Conservation (phyloP, 2,797 vertebrate genomes). For the Acomys russatus region DNA sequence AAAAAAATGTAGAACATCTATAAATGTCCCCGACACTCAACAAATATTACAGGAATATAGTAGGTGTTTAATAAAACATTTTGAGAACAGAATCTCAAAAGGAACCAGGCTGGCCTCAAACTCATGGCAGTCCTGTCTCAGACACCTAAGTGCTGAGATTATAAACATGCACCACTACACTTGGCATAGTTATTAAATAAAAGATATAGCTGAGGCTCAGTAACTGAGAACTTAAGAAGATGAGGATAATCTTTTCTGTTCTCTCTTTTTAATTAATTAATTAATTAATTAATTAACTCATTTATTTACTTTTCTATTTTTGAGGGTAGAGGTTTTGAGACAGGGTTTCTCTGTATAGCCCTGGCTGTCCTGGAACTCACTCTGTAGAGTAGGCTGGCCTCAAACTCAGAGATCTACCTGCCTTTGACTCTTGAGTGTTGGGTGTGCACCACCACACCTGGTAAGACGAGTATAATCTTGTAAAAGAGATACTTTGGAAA, state of each 20-base stretch:
- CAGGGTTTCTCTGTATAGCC: neutral
- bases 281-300: too few species aligned
- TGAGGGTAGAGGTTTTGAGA: neutral
- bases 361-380: neutral
- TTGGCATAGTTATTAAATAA: slow-evolving; percentile 53
- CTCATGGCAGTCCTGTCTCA: neutral
- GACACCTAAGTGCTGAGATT: neutral
- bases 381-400: neutral
- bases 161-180: neutral
- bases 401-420: neutral
- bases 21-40: neutral
- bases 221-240: slow-evolving; percentile 30
- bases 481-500: slow-evolving; percentile 42
- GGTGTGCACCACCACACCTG: neutral
- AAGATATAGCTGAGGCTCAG: slow-evolving; percentile 36
- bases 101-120: neutral
- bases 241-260: neutral
- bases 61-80: neutral
- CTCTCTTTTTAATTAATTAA: too few species aligned
- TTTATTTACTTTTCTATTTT: neutral
- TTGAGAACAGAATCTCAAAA: neutral
- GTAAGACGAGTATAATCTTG: neutral
- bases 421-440: neutral
- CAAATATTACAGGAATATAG: neutral
- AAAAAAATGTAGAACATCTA: slow-evolving; percentile 24